Evolutionary conservation across 2,797 vertebrate genomes (phyloP).

Genomic region (Danio albolineatus): DNA sequence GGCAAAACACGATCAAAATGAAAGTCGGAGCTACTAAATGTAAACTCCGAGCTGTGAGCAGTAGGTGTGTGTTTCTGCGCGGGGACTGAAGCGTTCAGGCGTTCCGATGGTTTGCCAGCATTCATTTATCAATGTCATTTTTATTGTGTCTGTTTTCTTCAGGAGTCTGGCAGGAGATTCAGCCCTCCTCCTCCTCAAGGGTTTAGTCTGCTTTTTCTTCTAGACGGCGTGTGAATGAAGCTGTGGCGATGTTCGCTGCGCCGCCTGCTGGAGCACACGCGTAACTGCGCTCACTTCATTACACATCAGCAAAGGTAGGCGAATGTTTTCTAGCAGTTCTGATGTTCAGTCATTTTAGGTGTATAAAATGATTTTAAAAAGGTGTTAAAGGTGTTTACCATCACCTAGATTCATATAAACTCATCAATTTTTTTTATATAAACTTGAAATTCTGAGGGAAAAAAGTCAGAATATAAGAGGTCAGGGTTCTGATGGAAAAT

Average conservation of each 20-base stretch:
- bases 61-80: background rate
- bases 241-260: background rate
- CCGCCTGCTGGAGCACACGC: constrained; percentile 6
- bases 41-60: no score
- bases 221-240: background rate
- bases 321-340: no score
- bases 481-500: no score
- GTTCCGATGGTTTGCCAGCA: background rate
- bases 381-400: no score
- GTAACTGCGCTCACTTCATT: background rate
- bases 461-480: no score
- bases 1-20: no score
- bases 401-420: no score
- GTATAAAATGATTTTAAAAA: no score
- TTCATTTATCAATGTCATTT: constrained; percentile 7
- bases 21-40: no score
- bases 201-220: background rate
- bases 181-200: background rate
- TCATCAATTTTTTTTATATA: no score
- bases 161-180: background rate
- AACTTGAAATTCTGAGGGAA: no score
- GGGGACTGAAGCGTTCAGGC: background rate
- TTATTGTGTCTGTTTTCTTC: constrained; percentile 26
- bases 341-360: no score
- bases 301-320: background rate